Evolutionary conservation across 2,888 invertebrate species (phyloP), one percentile per base, ranked within the genome.

Genomic region (Melinopterus prodromus): DNA sequence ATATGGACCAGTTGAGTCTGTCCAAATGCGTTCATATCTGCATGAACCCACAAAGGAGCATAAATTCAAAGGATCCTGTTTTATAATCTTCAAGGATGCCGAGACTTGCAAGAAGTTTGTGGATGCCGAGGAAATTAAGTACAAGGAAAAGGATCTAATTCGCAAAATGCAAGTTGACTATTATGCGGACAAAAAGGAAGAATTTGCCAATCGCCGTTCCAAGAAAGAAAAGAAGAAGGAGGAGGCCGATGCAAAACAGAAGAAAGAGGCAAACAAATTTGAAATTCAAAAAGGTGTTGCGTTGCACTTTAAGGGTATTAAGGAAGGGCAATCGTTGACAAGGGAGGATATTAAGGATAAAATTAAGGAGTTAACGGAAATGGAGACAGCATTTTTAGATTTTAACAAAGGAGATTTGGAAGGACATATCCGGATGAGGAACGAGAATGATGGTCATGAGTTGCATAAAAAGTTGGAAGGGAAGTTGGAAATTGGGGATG

Each of bases 11-110:
- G 82, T 87, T 0, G 94, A 95, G 77, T 94, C 94, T 84, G 90
- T 97, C 12, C 90, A 91, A 1, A 93, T 93, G 91, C 89, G 92
- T 76, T 91, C 93, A 79, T 91, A 91, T 82, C 84, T 88, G 77
- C 95, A 95, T 84, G 93, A 92, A 83, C 90, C 91, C 0, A 91
- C 92, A 2, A 94, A 94, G 87, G 91, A 92, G 75, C 91, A 92
- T 77, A 88, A 92, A 81, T 97, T 97, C 87, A 97, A 99, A 90
- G 99, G 99, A 77, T 99, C 99, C 0, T 94, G 98, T 76, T 98
- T 98, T 89, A 93, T 94, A 9, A 95, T 96, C 6, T 99, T 98
- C 89, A 93, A 94, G 85, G 94, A 93, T 38, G 91, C 93, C 78
- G 98, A 97, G 78, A 93, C 93, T 86, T 96, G 97, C 2, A 93